Conservation (phyloP, 2,888 invertebrate genomes). For the Acanthococcus lagerstroemiae region DNA sequence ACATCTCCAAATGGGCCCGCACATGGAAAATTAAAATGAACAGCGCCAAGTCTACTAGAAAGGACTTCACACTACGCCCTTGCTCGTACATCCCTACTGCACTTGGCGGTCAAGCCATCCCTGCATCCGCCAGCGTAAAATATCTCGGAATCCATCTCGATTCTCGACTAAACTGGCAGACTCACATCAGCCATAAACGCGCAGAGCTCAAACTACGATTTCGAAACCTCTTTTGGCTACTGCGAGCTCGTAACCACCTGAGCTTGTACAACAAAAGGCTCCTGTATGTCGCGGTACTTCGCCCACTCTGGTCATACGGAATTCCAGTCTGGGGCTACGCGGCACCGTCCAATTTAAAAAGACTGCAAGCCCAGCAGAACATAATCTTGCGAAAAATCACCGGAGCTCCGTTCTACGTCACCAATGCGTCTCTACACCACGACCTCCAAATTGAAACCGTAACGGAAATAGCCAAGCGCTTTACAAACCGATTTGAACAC, state of each 20-base stretch:
- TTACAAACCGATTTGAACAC: background rate
- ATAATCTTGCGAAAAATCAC: background rate
- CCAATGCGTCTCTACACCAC: background rate
- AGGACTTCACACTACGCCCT: background rate
- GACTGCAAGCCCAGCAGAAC: background rate
- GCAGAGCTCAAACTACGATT: background rate
- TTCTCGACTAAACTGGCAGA: background rate
- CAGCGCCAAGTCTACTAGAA: background rate
- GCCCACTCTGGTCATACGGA: slow-evolving; percentile 2
- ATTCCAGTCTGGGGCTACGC: background rate
- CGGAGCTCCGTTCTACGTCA: background rate
- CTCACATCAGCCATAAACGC: background rate
- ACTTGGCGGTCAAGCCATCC: background rate
- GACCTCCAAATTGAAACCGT: background rate
- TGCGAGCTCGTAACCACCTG: background rate
- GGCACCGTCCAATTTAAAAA: background rate
- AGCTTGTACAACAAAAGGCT: background rate
- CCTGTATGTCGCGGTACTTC: background rate
- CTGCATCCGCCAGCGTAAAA: background rate
- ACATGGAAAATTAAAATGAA: background rate
- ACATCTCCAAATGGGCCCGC: background rate
- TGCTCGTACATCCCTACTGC: background rate
- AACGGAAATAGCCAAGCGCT: background rate
- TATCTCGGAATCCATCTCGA: slow-evolving; percentile 6
- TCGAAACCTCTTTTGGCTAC: background rate